Conservation (phyloP, 2,797 vertebrate genomes). For the Hybognathus amarus region DNA sequence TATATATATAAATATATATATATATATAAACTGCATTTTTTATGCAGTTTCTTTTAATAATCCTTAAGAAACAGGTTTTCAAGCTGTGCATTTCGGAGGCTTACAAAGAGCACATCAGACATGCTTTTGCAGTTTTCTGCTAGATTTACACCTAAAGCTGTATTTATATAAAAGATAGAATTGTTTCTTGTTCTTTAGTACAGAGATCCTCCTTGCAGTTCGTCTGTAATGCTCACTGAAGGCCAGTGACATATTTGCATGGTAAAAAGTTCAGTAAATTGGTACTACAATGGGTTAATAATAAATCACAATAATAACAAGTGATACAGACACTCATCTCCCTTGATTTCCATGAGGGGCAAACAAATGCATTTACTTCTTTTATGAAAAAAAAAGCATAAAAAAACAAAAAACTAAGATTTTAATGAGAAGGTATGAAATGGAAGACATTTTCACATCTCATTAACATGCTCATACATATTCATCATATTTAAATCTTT, state of each 20-base stretch:
- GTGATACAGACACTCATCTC: constrained; percentile 27
- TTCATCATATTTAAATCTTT: constrained; percentile 59
- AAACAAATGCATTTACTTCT: constrained; percentile 39
- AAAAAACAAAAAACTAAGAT: not conserved
- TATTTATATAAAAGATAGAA: constrained; percentile 31
- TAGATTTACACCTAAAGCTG: constrained; percentile 25
- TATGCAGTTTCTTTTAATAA: constrained; percentile 38
- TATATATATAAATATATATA: not conserved
- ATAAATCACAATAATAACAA: constrained; percentile 45
- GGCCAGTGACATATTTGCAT: constrained; percentile 19
- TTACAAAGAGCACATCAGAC: constrained; percentile 45
- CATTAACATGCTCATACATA: constrained; percentile 44
- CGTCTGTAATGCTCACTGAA: constrained; percentile 11
- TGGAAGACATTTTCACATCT: constrained; percentile 36
- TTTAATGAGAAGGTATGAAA: constrained; percentile 38
- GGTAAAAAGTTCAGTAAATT: constrained; percentile 27
- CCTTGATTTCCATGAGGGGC: constrained; percentile 27
- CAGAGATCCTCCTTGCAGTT: constrained; percentile 14
- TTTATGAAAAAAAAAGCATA: not conserved
- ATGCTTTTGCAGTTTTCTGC: constrained; percentile 39
- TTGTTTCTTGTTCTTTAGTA: constrained; percentile 20
- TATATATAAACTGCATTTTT: constrained; percentile 24
- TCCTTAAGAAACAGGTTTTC: constrained; percentile 38
- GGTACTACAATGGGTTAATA: constrained; percentile 31
- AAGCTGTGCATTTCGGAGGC: constrained; percentile 45